phyloP scores from a whole-genome alignment of 2,888 invertebrate genomes.

The Nymphalis c-album region DNA sequence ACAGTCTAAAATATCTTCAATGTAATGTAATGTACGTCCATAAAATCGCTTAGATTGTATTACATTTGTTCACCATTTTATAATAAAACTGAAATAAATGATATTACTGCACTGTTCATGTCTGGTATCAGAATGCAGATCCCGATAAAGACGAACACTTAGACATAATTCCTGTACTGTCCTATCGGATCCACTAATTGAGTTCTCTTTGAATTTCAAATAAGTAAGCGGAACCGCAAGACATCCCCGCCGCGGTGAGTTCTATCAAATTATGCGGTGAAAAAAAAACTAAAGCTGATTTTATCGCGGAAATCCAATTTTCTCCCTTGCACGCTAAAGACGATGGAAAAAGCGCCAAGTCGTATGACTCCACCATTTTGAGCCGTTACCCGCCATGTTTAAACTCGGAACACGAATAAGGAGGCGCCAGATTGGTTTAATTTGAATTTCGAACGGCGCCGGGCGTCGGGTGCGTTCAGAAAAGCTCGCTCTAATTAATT shows the following conservation, averaged over 20 bases:
- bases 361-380: slow-evolving; percentile 78
- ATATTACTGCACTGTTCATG: no score
- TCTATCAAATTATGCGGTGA: slow-evolving; percentile 72
- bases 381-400: slow-evolving; percentile 78
- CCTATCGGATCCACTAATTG: slow-evolving; percentile 56
- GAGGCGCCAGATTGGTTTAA: slow-evolving; percentile 81
- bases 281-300: slow-evolving; percentile 75
- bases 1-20: no score
- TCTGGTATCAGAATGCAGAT: slow-evolving; percentile 15
- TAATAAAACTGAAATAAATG: no score
- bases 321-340: slow-evolving; percentile 81
- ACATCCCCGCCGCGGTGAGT: slow-evolving; percentile 46
- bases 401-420: slow-evolving; percentile 79
- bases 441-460: slow-evolving; percentile 79
- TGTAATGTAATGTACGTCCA: no score
- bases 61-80: neutral
- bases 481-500: slow-evolving; percentile 75
- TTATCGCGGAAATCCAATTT: slow-evolving; percentile 82
- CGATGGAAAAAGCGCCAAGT: slow-evolving; percentile 79
- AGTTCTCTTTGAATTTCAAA: slow-evolving; percentile 58
- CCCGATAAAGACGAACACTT: slow-evolving; percentile 27
- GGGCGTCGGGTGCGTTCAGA: slow-evolving; percentile 57
- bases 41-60: neutral
- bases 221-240: slow-evolving; percentile 42
- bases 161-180: slow-evolving; percentile 26